These are phyloP conservation scores for Brachypterus glaber DNA, from an alignment of 2,888 invertebrate genomes.

Conservation along the genomic window DNA sequence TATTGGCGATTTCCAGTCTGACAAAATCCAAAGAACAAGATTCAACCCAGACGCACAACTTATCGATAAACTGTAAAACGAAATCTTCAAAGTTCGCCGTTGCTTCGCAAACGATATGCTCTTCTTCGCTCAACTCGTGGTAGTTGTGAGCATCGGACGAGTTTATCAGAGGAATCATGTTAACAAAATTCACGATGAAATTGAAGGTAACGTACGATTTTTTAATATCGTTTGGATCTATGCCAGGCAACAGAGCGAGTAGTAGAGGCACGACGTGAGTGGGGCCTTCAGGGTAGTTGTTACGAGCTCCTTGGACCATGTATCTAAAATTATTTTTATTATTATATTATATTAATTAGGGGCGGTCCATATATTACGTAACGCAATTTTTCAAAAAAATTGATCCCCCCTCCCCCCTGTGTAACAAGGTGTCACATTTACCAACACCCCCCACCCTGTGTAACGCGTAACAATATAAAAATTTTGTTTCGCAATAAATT, in stretches of 20 bases:
- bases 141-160: slow-evolving; percentile 66
- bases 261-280: slow-evolving; percentile 73
- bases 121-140: slow-evolving; percentile 64
- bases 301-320: slow-evolving; percentile 43
- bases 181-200: slow-evolving; percentile 65
- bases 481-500: too few species aligned
- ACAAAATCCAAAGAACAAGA: slow-evolving; percentile 60
- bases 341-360: too few species aligned
- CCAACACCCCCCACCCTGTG: too few species aligned
- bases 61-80: slow-evolving; percentile 73
- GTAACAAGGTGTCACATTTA: too few species aligned
- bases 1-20: slow-evolving; percentile 53
- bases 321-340: too few species aligned
- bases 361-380: too few species aligned
- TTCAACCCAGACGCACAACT: slow-evolving; percentile 61
- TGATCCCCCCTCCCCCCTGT: too few species aligned
- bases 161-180: slow-evolving; percentile 75
- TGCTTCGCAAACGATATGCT: slow-evolving; percentile 63
- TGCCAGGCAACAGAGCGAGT: slow-evolving; percentile 72
- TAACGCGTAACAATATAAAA: too few species aligned
- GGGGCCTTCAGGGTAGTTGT: slow-evolving; percentile 64
- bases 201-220: slow-evolving; percentile 69
- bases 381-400: too few species aligned
- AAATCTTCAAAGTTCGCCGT: slow-evolving; percentile 86
- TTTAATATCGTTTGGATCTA: slow-evolving; percentile 80